A percentile compares a stretch with the other conserved stretches of the same genome.
phyloP scores from a whole-genome alignment of 2,888 invertebrate species.

The Drosophila neonasuta region DNA sequence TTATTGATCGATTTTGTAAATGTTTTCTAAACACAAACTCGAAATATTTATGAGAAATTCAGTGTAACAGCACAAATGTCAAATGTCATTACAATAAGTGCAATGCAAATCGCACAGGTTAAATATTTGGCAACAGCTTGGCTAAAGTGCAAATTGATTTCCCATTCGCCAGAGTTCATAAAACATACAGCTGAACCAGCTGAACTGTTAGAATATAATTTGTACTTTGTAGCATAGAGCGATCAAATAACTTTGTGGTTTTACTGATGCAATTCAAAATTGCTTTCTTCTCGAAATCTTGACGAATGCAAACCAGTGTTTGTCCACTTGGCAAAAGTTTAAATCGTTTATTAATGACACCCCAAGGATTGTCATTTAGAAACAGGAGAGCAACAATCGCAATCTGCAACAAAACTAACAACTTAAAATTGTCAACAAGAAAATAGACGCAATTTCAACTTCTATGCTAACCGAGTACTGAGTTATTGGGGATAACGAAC shows the following conservation, averaged over 20 bases:
- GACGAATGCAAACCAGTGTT: background rate
- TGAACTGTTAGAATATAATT: background rate
- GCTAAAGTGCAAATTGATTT: constrained; percentile 46
- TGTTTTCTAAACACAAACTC: constrained; percentile 37
- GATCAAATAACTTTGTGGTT: constrained; percentile 2
- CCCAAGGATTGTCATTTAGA: constrained; percentile 55
- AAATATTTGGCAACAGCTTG: constrained; percentile 30
- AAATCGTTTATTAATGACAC: constrained; percentile 53
- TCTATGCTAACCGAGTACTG: constrained; percentile 13
- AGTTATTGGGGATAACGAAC: background rate
- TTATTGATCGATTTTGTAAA: constrained; percentile 72
- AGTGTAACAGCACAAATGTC: constrained; percentile 29
- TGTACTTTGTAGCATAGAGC: background rate
- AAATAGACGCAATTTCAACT: constrained; percentile 37
- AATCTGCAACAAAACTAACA: constrained; percentile 27
- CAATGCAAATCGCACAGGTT: constrained; percentile 22
- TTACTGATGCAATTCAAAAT: background rate
- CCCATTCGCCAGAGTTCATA: background rate
- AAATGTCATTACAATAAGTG: constrained; percentile 53
- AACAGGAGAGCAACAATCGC: constrained; percentile 4
- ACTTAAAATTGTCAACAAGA: constrained; percentile 43
- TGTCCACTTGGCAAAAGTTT: constrained; percentile 23
- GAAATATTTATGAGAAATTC: constrained; percentile 51
- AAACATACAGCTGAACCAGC: background rate
- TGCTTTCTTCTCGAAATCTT: background rate